Percentiles rank a stretch among this genome's conserved stretches.
Conservation (phyloP, 1,140 invertebrate species). For the Orius insidiosus region DNA sequence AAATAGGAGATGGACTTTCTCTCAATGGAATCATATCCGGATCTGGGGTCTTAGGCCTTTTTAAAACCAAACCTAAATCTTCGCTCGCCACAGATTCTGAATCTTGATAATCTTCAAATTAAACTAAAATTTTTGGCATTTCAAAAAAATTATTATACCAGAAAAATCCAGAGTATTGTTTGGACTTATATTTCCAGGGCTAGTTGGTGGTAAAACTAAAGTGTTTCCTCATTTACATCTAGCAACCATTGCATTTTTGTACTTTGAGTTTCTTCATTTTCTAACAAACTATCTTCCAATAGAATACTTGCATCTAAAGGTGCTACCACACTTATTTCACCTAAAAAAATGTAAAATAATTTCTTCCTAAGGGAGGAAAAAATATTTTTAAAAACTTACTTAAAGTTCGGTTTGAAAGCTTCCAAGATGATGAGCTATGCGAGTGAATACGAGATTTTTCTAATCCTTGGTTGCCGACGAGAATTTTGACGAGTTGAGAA, state of each 20-base stretch:
- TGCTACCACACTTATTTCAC: slow-evolving; percentile 24
- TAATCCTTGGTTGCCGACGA: slow-evolving; percentile 38
- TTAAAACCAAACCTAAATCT: slow-evolving; percentile 1
- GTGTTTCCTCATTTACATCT: not conserved
- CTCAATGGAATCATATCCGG: slow-evolving; percentile 3
- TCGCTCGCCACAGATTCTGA: slow-evolving; percentile 11
- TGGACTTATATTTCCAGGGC: no score
- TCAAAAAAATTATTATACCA: no score
- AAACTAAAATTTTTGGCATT: not conserved
- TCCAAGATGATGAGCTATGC: slow-evolving; percentile 15
- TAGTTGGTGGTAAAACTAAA: not conserved
- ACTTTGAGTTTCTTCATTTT: not conserved
- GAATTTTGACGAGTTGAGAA: slow-evolving; percentile 35
- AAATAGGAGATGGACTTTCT: slow-evolving; percentile 10
- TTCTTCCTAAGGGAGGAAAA: not conserved
- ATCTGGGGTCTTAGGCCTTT: not conserved
- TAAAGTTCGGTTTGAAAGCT: slow-evolving; percentile 18
- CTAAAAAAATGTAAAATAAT: slow-evolving; percentile 20
- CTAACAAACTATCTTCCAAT: slow-evolving; percentile 14
- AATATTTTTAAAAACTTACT: slow-evolving; percentile 16
- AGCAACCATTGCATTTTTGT: slow-evolving; percentile 13
- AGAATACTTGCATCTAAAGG: slow-evolving; percentile 15
- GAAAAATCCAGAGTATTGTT: no score
- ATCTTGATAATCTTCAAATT: slow-evolving; percentile 13
- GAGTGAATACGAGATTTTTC: slow-evolving; percentile 26